Evolutionary conservation across 1,140 invertebrate species (phyloP), one percentile per base, ranked within the genome.

Genomic region (Drosophila auraria): DNA sequence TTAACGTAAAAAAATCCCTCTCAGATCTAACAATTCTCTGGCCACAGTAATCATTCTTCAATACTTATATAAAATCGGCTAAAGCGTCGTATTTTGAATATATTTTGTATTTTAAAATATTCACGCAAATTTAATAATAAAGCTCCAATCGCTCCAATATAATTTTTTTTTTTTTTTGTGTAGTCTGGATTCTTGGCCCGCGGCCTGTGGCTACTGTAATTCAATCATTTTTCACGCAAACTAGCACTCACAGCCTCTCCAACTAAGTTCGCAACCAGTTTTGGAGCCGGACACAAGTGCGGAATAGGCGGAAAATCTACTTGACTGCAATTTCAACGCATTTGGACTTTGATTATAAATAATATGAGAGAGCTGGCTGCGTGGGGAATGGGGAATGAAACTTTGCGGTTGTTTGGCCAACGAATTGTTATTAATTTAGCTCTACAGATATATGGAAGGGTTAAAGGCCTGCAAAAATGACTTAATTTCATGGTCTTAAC

Each of bases 301-400:
- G 40, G 27, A 25, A 57, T 57, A 57, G 45, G 36, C 36, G 27
- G 44, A 23, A 65, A 62, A 68, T 71, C 58, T 33, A 62, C 56
- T 49, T 56, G 51, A 17, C 50, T 49, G 66, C 54, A 80, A 80
- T 81, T 69, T 80, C 42, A 76, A 72, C 78, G 40, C 80, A 72
- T 60, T 82, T 82, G 79, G 80, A 81, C 72, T 81, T 77, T 81
- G 74, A 82, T 78, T 73, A 78, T 57, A 78, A 74, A 69, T 53
- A 56, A 60, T 56, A 77, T 40, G 53, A 38, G 23, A 60, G 42
- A 56, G 42, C 38, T 49, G 38, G 33, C 33, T 60, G 30, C 40
- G 47, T 11, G 36, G 36, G 51, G 56, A 61, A 61, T 54, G 45
- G 27, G 59, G 56, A 56, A 61, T 56, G 54, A 57, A 25, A 40